Evolutionary conservation across 2,888 invertebrate genomes (phyloP).

Genomic region (Brachypalpus laphriformis): DNA sequence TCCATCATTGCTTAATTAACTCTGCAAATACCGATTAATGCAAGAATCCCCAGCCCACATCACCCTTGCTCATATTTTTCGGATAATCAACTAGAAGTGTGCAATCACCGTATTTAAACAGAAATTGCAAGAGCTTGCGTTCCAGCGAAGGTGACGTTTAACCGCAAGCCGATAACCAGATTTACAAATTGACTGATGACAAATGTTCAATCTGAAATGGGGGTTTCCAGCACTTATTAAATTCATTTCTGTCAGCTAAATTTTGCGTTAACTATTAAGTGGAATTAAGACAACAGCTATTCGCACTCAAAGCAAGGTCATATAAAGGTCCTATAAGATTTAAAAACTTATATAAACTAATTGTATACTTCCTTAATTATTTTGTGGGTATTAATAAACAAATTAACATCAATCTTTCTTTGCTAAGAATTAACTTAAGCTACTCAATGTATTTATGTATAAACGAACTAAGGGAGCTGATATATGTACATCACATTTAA

Average conservation of each 20-base stretch:
- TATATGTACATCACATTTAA: background rate
- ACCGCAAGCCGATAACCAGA: background rate
- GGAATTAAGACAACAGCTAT: background rate
- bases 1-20: no score
- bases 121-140: background rate
- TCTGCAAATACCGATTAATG: no score
- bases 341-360: background rate
- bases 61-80: no score
- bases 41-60: no score
- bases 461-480: background rate
- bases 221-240: no score
- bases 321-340: background rate
- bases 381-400: background rate
- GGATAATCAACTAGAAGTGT: no score
- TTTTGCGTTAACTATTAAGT: background rate
- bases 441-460: background rate
- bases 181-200: background rate
- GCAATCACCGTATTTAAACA: background rate
- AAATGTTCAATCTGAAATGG: background rate
- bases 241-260: background rate
- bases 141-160: background rate
- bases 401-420: background rate
- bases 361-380: no score
- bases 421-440: background rate
- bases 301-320: background rate